Percentiles rank a stretch among this genome's conserved stretches.
Evolutionary conservation across 2,797 vertebrate species (phyloP).

Genomic region (Coregonus sp.): DNA sequence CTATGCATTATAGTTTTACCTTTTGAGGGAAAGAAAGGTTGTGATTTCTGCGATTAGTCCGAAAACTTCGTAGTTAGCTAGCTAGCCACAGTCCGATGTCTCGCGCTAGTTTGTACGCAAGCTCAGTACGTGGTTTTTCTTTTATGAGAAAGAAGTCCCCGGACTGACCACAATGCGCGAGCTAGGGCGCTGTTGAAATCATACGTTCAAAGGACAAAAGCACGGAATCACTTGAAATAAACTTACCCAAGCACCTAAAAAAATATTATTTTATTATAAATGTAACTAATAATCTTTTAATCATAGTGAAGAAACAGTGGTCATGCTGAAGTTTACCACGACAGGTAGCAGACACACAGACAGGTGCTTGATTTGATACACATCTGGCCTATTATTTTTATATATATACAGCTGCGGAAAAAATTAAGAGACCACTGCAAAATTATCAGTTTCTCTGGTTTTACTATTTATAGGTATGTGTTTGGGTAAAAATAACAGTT

Average conservation of each 20-base stretch:
- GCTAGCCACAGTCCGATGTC: constrained; percentile 21
- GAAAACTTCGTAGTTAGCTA: constrained; percentile 48
- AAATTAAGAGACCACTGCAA: no score
- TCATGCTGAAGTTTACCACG: neutral
- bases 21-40: constrained; percentile 1
- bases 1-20: constrained; percentile 21
- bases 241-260: neutral
- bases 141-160: constrained; percentile 6
- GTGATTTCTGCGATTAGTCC: constrained; percentile 29
- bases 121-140: constrained; percentile 25
- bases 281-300: no score
- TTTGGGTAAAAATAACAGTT: no score
- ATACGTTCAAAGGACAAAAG: neutral
- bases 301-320: no score
- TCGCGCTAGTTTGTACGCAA: constrained; percentile 39
- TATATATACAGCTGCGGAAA: no score
- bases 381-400: no score
- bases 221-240: neutral
- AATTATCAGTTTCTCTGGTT: no score
- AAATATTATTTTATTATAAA: no score
- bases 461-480: no score
- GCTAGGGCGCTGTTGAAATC: constrained; percentile 30
- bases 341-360: neutral
- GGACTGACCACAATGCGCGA: constrained; percentile 9
- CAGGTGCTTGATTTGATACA: no score